Evolutionary conservation across 2,113 vertebrate species (phyloP).

Genomic region (Odocoileus hemionus): DNA sequence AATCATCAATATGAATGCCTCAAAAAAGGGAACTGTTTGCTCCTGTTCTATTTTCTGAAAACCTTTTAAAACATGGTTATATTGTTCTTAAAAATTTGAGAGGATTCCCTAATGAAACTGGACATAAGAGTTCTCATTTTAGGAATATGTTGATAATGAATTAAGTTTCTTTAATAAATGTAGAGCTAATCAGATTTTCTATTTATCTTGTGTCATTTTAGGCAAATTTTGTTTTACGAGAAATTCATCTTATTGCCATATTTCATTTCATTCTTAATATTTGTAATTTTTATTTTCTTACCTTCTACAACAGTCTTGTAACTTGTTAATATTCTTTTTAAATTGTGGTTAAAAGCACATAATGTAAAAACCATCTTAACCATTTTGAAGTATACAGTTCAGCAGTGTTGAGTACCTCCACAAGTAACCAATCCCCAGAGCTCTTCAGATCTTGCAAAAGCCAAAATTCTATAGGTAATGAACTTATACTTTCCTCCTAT

Average conservation of each 20-base stretch:
- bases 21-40: not conserved
- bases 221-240: not conserved
- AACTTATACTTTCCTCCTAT: not conserved
- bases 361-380: not conserved
- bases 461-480: not conserved
- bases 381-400: not conserved
- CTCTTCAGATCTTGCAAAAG: not conserved
- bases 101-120: not conserved
- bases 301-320: not conserved
- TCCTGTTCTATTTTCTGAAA: not conserved
- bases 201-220: not conserved
- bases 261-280: not conserved
- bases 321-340: not conserved
- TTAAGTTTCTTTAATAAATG: not conserved
- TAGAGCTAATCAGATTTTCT: not conserved
- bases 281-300: not conserved
- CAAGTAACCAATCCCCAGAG: not conserved
- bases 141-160: not conserved
- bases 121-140: not conserved
- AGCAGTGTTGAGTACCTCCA: not conserved
- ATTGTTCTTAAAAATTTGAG: not conserved
- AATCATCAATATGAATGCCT: not conserved
- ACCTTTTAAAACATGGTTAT: not conserved
- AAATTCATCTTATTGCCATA: not conserved
- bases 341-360: not conserved